Percentiles rank a stretch among this genome's conserved stretches.
Conservation (phyloP, 2,888 invertebrate genomes). For the Drosophila monieri region DNA sequence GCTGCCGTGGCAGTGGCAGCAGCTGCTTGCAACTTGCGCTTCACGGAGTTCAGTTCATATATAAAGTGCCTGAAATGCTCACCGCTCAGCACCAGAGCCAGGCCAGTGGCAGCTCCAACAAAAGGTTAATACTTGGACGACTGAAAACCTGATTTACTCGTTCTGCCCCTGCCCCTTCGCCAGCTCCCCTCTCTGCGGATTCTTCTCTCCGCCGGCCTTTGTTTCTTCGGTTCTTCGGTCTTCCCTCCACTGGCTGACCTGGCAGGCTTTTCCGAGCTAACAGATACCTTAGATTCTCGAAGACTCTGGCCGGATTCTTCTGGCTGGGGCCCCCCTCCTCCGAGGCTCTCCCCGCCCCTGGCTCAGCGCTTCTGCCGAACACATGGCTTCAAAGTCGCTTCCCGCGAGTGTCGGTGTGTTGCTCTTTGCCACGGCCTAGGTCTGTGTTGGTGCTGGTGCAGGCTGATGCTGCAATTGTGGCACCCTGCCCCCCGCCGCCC, state of each 20-base stretch:
- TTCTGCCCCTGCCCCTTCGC: slow-evolving; percentile 30
- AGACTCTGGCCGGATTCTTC: no score
- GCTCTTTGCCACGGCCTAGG: neutral
- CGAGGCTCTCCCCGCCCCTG: neutral
- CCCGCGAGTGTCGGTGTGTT: slow-evolving; percentile 8
- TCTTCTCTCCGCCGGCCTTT: slow-evolving; percentile 27
- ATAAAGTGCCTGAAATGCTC: no score
- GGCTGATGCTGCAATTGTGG: slow-evolving; percentile 20
- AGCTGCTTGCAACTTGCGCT: slow-evolving; percentile 10
- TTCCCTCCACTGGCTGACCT: slow-evolving; percentile 23
- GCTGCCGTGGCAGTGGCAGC: slow-evolving; percentile 24
- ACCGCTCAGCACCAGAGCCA: slow-evolving; percentile 15
- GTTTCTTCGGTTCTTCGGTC: slow-evolving; percentile 39
- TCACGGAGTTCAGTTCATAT: no score
- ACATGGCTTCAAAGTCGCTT: slow-evolving; percentile 31
- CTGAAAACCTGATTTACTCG: slow-evolving; percentile 74
- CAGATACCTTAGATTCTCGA: no score
- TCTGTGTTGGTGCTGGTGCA: neutral
- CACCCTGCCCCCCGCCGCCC: neutral
- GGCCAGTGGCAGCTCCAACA: slow-evolving; percentile 14
- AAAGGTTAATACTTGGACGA: slow-evolving; percentile 72
- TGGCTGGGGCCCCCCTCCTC: no score
- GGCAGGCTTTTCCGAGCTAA: slow-evolving; percentile 38
- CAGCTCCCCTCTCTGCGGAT: slow-evolving; percentile 9
- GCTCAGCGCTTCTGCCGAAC: neutral